phyloP scores from a whole-genome alignment of 2,888 invertebrate genomes.

The Epiperipatus broadwayi region DNA sequence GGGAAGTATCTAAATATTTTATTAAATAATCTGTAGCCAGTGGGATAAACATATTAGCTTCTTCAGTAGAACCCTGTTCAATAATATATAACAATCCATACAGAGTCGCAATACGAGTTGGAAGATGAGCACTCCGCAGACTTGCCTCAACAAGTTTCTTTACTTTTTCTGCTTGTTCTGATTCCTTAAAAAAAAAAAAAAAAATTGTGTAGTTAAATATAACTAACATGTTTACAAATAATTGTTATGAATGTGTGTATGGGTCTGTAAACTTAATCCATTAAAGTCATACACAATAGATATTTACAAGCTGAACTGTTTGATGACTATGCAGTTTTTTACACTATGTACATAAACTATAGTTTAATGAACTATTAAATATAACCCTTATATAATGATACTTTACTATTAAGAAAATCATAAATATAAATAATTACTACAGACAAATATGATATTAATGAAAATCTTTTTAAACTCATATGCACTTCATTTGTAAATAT shows the following conservation, averaged over 20 bases:
- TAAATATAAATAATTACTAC: no score
- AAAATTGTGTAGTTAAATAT: neutral
- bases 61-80: conserved; percentile 32
- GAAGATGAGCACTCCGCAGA: conserved; percentile 41
- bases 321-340: no score
- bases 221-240: conserved; percentile 7
- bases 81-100: conserved; percentile 46
- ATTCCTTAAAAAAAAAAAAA: conserved; percentile 30
- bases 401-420: no score
- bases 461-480: no score
- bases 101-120: conserved; percentile 42
- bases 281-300: no score
- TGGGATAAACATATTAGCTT: conserved; percentile 24
- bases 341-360: no score
- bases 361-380: no score
- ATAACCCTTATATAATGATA: no score
- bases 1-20: conserved; percentile 24
- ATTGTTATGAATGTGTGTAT: neutral
- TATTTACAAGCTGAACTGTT: no score
- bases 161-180: conserved; percentile 39
- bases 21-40: conserved; percentile 28
- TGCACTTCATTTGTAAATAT: no score
- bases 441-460: no score
- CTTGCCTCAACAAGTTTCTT: conserved; percentile 40
- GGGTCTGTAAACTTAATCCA: no score